Evolutionary conservation across 2,113 vertebrate genomes (phyloP), one percentile per base, ranked within the genome.

Genomic region (Benthochromis sp.): DNA sequence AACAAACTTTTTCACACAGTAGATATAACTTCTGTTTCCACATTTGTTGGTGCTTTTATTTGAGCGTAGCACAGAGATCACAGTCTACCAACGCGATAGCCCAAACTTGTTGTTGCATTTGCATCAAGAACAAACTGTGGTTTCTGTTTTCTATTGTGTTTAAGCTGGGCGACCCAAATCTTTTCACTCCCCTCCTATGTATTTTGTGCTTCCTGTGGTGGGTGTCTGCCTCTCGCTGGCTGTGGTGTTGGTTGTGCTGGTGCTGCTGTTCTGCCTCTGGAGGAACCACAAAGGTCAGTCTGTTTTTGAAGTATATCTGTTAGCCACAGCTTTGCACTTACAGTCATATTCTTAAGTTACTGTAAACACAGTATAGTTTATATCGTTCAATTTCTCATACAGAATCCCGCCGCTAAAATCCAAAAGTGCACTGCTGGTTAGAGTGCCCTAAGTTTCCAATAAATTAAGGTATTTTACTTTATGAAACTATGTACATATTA

Each of bases 201-300:
- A 55, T 54, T 5, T 45, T 38, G 40, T 16, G 19, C 83, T 84
- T 84, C 63, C 83, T 84, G 83, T 43, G n/a, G 34, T 76, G 36
- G 66, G 63, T 40, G 21, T 19, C 24, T 55, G 83, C 53, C 63
- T 84, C 50, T 84, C 11, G 9, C 40, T 84, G 52, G 63, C 31
- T 16, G 50, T 12, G 10, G 50, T 29, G 63, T 14, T 73, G 50
- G 34, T 84, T 53, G 53, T 19, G 10, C 21, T 54, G 63, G 21
- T 73, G 50, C 34, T 84, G 24, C 16, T 84, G 17, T 2, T 73
- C 5, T 73, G 12, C 8, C 36, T 55, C 11, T 24, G 61, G 47
- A 84, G 52, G 47, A 73, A 57, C 10, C 17, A 43, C 50, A 43
- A 73, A 84, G 83, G 83, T 84, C 63, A 84, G 83, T 47, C 34